Evolutionary conservation across 1,140 invertebrate genomes (phyloP).

Genomic region (Hestina assimilis): DNA sequence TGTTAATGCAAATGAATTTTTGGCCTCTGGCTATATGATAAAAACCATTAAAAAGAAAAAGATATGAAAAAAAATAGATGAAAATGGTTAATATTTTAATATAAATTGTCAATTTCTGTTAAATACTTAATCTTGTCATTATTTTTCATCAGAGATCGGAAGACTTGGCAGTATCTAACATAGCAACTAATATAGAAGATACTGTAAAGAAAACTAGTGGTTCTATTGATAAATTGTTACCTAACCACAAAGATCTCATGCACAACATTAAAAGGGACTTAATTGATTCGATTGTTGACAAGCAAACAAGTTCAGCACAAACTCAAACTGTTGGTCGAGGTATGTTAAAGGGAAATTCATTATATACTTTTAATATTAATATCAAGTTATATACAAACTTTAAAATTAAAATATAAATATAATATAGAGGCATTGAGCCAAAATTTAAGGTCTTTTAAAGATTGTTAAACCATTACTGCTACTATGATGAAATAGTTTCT

Average conservation of each 20-base stretch:
- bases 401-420: no score
- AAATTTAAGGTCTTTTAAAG: no score
- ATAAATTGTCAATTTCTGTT: not conserved
- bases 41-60: no score
- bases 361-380: not conserved
- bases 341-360: not conserved
- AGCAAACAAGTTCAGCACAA: conserved; percentile 40
- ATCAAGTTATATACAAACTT: not conserved
- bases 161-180: conserved; percentile 57
- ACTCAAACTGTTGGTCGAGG: conserved; percentile 58
- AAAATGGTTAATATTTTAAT: no score
- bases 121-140: not conserved
- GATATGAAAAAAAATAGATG: no score
- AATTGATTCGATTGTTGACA: conserved; percentile 55
- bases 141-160: conserved; percentile 52
- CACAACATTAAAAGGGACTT: conserved; percentile 76
- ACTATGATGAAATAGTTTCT: no score
- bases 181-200: conserved; percentile 57
- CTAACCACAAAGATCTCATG: conserved; percentile 72
- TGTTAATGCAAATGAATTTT: no score
- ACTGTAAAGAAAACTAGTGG: conserved; percentile 48
- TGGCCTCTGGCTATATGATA: no score
- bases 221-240: conserved; percentile 72
- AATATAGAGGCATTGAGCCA: no score
- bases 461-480: no score